Evolutionary conservation across 2,113 vertebrate species (phyloP).

Genomic region (Gavialis gangeticus): DNA sequence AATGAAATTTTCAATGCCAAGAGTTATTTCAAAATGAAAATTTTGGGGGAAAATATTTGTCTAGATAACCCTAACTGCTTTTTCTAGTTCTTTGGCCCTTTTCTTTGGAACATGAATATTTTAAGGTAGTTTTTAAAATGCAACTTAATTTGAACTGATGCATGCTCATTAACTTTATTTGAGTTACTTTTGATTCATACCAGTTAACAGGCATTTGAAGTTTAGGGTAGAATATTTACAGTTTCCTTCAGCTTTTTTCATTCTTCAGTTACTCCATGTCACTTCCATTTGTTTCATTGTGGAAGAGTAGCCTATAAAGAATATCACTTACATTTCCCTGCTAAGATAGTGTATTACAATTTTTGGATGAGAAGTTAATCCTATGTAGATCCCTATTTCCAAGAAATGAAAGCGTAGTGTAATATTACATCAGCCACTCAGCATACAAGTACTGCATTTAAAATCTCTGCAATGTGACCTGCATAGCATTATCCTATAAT

Average conservation of each 20-base stretch:
- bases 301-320: slow-evolving; percentile 11
- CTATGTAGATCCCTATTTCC: neutral
- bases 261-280: slow-evolving; percentile 9
- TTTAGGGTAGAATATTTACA: neutral
- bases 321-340: neutral
- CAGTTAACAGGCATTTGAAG: neutral
- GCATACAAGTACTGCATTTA: neutral
- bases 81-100: neutral
- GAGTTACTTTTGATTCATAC: slow-evolving; percentile 4
- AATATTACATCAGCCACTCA: neutral
- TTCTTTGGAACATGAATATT: neutral
- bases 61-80: neutral
- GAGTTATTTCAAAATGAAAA: neutral
- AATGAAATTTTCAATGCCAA: neutral
- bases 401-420: slow-evolving; percentile 37
- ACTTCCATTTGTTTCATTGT: neutral
- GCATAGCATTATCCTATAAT: slow-evolving; percentile 17
- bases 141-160: neutral
- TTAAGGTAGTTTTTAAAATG: neutral
- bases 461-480: neutral
- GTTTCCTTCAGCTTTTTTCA: neutral
- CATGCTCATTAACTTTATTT: neutral
- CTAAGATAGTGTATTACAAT: neutral
- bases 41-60: neutral
- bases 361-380: neutral